Evolutionary conservation across 2,888 invertebrate genomes (phyloP), one percentile per base, ranked within the genome.

Genomic region (Scaptomyza caliginosa): DNA sequence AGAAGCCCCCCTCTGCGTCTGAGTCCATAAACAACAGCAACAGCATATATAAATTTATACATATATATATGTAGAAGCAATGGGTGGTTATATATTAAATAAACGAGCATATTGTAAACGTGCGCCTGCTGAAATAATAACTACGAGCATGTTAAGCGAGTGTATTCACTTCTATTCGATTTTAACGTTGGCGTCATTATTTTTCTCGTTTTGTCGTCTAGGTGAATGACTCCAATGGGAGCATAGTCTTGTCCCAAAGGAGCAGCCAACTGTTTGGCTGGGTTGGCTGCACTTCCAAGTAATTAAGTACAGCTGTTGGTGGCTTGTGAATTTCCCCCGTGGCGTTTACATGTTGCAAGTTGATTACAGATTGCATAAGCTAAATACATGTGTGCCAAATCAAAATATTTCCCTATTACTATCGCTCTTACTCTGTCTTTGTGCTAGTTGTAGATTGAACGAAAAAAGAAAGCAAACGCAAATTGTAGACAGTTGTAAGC

Each of bases 151-250:
- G 68, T 68, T 64, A 65, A 30, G 1, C 26, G 62, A 36, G 40
- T 34, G 3, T 72, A 73, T 77, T 67, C 62, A 74, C 54, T 66
- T 62, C 65, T 58, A 67, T 78, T 69, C 57, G 72, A 74, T 62
- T 77, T 63, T 56, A 59, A 45, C 65, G 32, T 43, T 26, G 55
- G 16, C 3, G 34, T 16, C 7, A 16, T 17, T n/a, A 1, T 8
- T 17, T 30, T 30, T 16, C 45, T 43, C 30, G 59, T 55, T 54
- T 72, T 43, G 48, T 30, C 32, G 32, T 24, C 59, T 72, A 80
- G 84, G 77, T 86, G 77, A 86, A 80, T 77, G 77, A 84, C 86
- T 65, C 75, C 59, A 24, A 48, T 30, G 78, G 68, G 77, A 62
- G 36, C 39, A 13, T 13, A 45, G 26, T 50, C 4, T 52, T 34